Percentiles rank a stretch among this genome's conserved stretches.
These are phyloP conservation scores for Callochromis pleurospilus DNA, from an alignment of 2,113 vertebrate species.

Conservation along the genomic window DNA sequence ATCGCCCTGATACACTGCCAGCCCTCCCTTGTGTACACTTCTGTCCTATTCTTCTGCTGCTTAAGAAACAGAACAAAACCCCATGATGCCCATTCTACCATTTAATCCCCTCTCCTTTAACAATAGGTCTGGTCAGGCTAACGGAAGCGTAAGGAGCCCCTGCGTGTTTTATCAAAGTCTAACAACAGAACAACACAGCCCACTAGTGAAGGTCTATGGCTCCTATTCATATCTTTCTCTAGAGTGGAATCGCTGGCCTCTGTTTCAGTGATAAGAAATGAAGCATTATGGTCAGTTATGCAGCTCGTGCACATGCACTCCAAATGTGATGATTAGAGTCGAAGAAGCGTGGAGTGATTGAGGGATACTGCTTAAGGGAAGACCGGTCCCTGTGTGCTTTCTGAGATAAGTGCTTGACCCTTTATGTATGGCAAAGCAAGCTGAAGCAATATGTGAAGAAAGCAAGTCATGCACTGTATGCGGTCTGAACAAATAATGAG, in stretches of 20 bases:
- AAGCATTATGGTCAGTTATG: conserved; percentile 29
- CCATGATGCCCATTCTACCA: conserved; percentile 1
- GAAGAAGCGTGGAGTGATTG: neutral
- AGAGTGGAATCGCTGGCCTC: conserved; percentile 18
- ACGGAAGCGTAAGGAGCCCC: neutral
- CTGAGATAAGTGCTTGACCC: conserved; percentile 14
- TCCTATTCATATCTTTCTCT: conserved; percentile 7
- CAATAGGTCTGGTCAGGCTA: conserved; percentile 38
- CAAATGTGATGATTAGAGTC: neutral
- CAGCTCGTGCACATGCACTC: neutral
- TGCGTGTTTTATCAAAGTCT: conserved; percentile 43
- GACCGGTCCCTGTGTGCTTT: neutral
- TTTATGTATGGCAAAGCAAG: neutral
- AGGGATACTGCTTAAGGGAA: conserved; percentile 12
- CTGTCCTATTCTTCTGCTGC: conserved; percentile 1
- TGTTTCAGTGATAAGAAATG: conserved; percentile 41
- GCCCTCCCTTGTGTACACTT: neutral
- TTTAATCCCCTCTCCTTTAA: conserved; percentile 47
- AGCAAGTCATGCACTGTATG: neutral
- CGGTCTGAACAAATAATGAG: neutral
- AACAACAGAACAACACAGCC: conserved; percentile 38
- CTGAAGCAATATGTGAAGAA: neutral
- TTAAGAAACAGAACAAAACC: conserved; percentile 35
- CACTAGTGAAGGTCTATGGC: neutral
- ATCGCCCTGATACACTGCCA: neutral